Base-by-base conservation (phyloP, 2,888 invertebrate genomes). In the Lasioglossum marginatum region DNA sequence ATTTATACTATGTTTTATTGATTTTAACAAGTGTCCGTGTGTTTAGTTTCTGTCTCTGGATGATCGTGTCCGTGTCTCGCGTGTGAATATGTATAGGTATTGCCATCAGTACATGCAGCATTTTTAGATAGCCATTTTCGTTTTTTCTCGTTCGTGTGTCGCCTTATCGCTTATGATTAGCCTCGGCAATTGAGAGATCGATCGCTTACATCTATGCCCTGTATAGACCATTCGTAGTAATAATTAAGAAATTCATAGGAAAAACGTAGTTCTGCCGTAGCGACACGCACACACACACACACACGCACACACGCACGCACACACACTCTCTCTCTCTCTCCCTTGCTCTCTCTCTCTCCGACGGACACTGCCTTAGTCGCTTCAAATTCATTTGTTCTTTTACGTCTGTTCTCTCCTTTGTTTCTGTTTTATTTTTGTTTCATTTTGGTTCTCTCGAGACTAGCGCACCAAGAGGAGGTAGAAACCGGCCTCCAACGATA, bases 171-270 rank as follows among this genome's bases (percentile, higher is more conserved):
- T 37, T 77, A 43, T 34, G 10, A 43, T 84, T 90, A 89, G 84
- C 87, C 82, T 92, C 91, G 89, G 91, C 91, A 92, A 92, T 92
- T 89, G 79, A 90, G 91, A 89, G 86, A 83, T 87, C 87, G 86
- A 78, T 90, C 75, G 79, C 94, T 95, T 95, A 95, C 90, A 92
- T 77, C 94, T 95, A 95, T 94, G 95, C 95, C 95, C 95, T 95
- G 95, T 95, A 94, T 95, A 95, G 94, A 95, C 94, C 94, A 94
- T 94, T 93, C 89, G 92, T 93, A 92, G 86, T 92, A 81, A 89
- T 91, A 89, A 93, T 93, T 92, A 92, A 93, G 93, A 93, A 94
- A 93, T 93, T 89, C 88, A 92, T 92, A 92, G 90, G 91, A 92
- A 93, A 93, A 89, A 85, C 88, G 84, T 86, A 89, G 89, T 89